Conservation (phyloP, 37 sponge, comb jelly and placozoan genomes). For the Axinella damicornis region DNA sequence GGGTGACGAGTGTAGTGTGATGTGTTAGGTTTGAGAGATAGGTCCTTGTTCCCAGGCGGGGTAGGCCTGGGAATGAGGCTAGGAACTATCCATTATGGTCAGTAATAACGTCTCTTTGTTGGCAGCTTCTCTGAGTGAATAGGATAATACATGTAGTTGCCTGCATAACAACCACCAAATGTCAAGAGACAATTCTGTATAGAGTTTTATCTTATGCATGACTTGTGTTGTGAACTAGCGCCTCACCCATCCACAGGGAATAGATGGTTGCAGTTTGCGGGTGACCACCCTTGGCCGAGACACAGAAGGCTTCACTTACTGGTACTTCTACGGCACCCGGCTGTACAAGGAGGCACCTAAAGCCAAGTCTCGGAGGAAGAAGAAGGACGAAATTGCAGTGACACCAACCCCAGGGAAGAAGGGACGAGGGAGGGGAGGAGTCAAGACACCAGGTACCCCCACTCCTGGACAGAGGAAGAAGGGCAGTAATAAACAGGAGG, state of each 20-base stretch:
- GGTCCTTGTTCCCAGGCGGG: too few species aligned
- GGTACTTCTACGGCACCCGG: conserved; percentile 88
- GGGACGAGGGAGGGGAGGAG: conserved; percentile 5
- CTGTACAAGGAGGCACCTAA: conserved; percentile 72
- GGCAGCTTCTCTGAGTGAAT: too few species aligned
- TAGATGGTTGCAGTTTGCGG: conserved; percentile 60
- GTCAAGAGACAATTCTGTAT: background rate
- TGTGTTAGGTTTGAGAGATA: too few species aligned
- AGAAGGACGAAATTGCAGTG: background rate
- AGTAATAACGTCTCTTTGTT: too few species aligned
- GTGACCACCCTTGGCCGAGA: conserved; percentile 78
- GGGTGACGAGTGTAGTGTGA: too few species aligned
- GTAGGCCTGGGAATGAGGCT: too few species aligned
- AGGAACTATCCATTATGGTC: too few species aligned
- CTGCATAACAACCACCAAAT: too few species aligned
- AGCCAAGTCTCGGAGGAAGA: conserved; percentile 41
- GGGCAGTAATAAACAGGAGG: background rate
- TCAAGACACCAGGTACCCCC: background rate
- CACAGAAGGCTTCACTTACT: conserved; percentile 65
- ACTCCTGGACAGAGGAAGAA: too few species aligned
- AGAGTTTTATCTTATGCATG: too few species aligned
- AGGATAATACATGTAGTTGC: too few species aligned
- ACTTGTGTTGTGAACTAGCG: too few species aligned
- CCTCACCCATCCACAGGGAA: conserved; percentile 31
- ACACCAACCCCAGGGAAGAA: background rate